Percentiles rank a stretch among this genome's conserved stretches.
phyloP scores from a whole-genome alignment of 2,797 vertebrate genomes.

The Cynopterus sphinx region DNA sequence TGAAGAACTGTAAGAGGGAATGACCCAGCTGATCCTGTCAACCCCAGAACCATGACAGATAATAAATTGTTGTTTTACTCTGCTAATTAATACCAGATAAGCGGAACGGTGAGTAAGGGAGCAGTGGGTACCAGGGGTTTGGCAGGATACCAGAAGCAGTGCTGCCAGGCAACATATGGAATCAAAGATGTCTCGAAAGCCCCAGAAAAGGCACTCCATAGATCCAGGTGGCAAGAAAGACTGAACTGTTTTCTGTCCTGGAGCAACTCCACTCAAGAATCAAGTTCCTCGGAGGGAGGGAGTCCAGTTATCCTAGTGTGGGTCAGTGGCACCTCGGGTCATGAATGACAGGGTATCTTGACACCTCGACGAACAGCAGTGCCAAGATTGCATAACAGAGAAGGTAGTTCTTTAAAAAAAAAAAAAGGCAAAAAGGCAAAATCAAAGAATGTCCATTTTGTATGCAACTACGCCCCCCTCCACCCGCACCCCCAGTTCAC shows the following conservation, averaged over 20 bases:
- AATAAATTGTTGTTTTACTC: background rate
- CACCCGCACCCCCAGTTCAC: background rate
- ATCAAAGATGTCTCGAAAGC: background rate
- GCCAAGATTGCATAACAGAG: background rate
- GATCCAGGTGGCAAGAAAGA: background rate
- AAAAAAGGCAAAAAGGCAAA: background rate
- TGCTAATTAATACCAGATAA: background rate
- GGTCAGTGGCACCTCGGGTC: background rate
- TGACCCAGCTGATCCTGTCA: no score
- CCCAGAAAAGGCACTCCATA: background rate
- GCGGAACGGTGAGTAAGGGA: background rate
- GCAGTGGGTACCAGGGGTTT: no score
- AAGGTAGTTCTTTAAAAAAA: background rate
- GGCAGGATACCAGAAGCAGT: background rate
- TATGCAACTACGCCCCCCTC: background rate
- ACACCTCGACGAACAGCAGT: background rate
- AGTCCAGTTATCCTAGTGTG: background rate
- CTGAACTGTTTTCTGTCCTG: background rate
- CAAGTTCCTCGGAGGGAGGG: background rate
- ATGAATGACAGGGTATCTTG: background rate
- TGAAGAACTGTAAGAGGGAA: background rate
- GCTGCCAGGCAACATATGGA: background rate
- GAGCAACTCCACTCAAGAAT: background rate
- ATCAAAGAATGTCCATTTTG: background rate
- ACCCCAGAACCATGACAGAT: background rate